Percentiles rank a stretch among this genome's conserved stretches.
Evolutionary conservation across 2,113 vertebrate species (phyloP).

Genomic region (Trematocara nigrifrons): DNA sequence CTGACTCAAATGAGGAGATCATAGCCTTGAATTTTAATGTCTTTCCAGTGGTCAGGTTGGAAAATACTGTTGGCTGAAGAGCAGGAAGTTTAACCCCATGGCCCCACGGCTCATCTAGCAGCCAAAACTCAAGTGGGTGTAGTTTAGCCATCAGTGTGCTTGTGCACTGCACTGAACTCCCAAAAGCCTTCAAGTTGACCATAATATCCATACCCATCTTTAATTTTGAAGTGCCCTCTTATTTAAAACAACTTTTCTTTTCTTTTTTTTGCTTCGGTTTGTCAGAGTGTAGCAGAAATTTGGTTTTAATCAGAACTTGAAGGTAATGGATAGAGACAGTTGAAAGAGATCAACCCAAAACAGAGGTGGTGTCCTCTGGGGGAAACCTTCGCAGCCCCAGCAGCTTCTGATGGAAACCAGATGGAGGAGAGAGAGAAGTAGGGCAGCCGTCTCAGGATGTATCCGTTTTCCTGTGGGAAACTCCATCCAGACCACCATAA

Average conservation of each 20-base stretch:
- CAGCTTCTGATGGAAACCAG: slow-evolving; percentile 67
- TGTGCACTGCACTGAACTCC: neutral
- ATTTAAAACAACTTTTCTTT: neutral
- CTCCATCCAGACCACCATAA: slow-evolving; percentile 17
- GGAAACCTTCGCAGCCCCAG: neutral
- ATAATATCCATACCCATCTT: neutral
- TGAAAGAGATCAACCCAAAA: neutral
- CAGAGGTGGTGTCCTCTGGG: neutral
- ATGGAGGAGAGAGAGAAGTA: slow-evolving; percentile 44
- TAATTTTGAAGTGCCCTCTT: neutral
- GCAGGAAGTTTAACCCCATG: neutral
- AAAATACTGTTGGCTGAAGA: neutral
- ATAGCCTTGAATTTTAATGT: neutral
- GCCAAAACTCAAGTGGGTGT: neutral
- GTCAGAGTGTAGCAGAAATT: neutral
- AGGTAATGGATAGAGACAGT: neutral
- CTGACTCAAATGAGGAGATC: neutral
- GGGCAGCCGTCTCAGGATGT: slow-evolving; percentile 35
- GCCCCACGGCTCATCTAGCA: neutral
- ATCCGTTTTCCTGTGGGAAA: slow-evolving; percentile 50
- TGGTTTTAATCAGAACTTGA: neutral
- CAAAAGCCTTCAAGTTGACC: neutral
- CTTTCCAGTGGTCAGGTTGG: neutral
- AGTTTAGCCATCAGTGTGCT: neutral
- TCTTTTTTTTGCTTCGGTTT: neutral